Conservation (phyloP, 2,113 vertebrate genomes). For the Noturus placidus region DNA sequence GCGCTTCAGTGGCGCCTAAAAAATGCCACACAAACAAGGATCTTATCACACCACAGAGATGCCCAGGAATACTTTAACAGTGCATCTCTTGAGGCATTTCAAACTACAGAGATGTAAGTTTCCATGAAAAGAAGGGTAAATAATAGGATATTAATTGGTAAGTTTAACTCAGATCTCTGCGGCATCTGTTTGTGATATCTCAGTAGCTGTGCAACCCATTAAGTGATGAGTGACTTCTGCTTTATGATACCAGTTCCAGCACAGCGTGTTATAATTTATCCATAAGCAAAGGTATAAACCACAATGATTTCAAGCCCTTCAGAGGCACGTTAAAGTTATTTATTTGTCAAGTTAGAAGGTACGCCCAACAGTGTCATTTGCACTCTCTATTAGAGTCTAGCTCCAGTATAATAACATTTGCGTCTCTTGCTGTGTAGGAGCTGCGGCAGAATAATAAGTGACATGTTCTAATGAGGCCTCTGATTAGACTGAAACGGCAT, state of each 20-base stretch:
- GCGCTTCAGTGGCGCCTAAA: slow-evolving; percentile 11
- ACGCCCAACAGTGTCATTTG: slow-evolving; percentile 6
- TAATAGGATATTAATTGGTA: slow-evolving; percentile 20
- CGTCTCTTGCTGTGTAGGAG: slow-evolving; percentile 37
- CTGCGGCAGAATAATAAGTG: slow-evolving; percentile 51
- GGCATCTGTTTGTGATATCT: neutral
- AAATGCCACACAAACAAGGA: neutral
- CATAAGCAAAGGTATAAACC: neutral
- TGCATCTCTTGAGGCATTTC: slow-evolving; percentile 2
- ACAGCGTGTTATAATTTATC: slow-evolving; percentile 8
- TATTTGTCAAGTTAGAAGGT: slow-evolving; percentile 8
- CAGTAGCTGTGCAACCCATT: neutral
- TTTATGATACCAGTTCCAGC: slow-evolving; percentile 13
- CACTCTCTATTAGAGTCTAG: slow-evolving; percentile 16
- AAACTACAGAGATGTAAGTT: neutral
- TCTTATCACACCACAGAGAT: slow-evolving; percentile 8
- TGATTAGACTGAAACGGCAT: slow-evolving; percentile 54
- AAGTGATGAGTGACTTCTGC: slow-evolving; percentile 4
- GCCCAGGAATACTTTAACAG: neutral
- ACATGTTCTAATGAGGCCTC: slow-evolving; percentile 52
- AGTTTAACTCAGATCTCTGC: neutral
- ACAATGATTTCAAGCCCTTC: slow-evolving; percentile 8
- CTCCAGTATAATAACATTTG: slow-evolving; percentile 24
- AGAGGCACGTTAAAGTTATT: neutral
- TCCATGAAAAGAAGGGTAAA: slow-evolving; percentile 7